Evolutionary conservation across 2,113 vertebrate genomes (phyloP).

Genomic region (Nerophis lumbriciformis): DNA sequence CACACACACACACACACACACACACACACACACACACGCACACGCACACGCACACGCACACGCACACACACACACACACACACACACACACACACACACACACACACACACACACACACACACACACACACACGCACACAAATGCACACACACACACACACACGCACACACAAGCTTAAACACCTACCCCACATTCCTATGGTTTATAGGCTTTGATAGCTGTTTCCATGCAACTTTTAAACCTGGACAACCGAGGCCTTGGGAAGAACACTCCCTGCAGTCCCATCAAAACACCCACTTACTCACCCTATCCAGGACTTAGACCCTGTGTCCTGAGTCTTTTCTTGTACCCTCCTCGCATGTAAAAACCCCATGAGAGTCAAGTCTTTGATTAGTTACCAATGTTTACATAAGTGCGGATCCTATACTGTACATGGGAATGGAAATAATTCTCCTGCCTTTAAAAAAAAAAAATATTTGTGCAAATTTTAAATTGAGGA

Average conservation of each 20-base stretch:
- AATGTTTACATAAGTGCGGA: background rate
- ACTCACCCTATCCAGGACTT: background rate
- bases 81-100: background rate
- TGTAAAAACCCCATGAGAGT: conserved; percentile 8
- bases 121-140: too few species aligned
- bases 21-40: too few species aligned
- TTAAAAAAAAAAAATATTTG: too few species aligned
- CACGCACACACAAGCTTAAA: conserved; percentile 5
- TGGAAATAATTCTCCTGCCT: too few species aligned
- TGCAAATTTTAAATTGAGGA: too few species aligned
- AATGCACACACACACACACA: too few species aligned
- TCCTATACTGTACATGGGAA: background rate
- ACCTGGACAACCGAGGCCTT: conserved; percentile 31
- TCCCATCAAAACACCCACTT: conserved; percentile 21
- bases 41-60: too few species aligned
- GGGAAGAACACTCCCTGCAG: conserved; percentile 25
- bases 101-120: background rate
- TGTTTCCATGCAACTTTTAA: conserved; percentile 50
- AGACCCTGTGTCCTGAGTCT: background rate
- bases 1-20: background rate
- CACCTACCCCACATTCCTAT: conserved; percentile 44
- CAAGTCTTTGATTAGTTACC: conserved; percentile 6
- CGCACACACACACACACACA: too few species aligned
- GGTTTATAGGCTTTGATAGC: conserved; percentile 54
- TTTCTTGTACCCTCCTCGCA: conserved; percentile 5